Percentiles rank a stretch among this genome's conserved stretches.
Conservation (phyloP, 2,113 vertebrate species). For the Willisornis vidua region DNA sequence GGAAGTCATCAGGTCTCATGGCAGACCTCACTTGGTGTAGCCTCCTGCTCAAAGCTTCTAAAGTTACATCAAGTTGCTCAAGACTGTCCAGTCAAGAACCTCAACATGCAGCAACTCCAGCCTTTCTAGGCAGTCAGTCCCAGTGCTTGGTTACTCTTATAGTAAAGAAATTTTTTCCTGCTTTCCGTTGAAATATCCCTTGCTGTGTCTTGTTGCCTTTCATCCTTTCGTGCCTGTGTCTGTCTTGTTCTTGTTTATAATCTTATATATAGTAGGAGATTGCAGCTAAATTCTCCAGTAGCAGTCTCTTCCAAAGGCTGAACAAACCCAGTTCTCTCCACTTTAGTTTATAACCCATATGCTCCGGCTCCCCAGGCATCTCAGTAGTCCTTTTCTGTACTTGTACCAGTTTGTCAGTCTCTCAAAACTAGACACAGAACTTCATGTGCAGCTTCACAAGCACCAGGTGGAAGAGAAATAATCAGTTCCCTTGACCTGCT, state of each 20-base stretch:
- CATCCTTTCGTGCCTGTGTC: background rate
- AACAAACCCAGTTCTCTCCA: background rate
- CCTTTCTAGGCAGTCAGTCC: background rate
- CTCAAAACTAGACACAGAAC: background rate
- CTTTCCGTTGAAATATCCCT: background rate
- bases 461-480: background rate
- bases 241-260: background rate
- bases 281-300: background rate
- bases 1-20: background rate
- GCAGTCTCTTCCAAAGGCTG: background rate
- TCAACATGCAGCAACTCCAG: background rate
- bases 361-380: background rate
- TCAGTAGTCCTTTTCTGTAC: background rate
- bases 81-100: background rate
- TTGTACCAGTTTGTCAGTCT: background rate
- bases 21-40: background rate
- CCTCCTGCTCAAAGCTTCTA: background rate
- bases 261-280: background rate
- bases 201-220: background rate
- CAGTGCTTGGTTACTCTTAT: background rate
- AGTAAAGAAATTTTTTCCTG: background rate
- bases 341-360: background rate
- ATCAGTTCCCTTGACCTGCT: background rate
- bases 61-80: background rate
- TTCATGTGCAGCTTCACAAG: background rate